Conservation (phyloP, 1,140 invertebrate genomes). For the Apis cerana region DNA sequence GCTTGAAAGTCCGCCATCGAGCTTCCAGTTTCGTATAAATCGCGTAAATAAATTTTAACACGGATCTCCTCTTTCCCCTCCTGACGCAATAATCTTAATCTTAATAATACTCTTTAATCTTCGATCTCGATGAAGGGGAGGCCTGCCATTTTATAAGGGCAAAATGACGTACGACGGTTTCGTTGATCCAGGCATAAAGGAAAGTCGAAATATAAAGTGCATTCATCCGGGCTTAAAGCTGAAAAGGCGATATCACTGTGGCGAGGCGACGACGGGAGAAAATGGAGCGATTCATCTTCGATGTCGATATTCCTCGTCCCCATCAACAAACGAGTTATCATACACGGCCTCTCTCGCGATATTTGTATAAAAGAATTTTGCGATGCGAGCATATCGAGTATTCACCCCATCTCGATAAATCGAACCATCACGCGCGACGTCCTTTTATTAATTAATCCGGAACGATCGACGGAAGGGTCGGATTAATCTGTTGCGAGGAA, state of each 20-base stretch:
- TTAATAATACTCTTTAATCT: no score
- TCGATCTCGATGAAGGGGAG: no score
- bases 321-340: background rate
- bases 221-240: background rate
- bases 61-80: background rate
- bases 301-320: background rate
- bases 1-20: slow-evolving; percentile 26
- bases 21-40: slow-evolving; percentile 29
- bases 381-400: no score
- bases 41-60: slow-evolving; percentile 38
- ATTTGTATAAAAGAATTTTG: no score
- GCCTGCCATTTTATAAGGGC: background rate
- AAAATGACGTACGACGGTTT: background rate
- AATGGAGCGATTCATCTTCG: slow-evolving; percentile 11
- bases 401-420: no score
- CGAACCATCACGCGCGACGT: no score
- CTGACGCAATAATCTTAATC: no score
- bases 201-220: slow-evolving; percentile 30
- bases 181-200: background rate
- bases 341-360: no score
- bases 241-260: slow-evolving; percentile 5
- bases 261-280: background rate
- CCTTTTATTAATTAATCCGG: no score
- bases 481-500: no score
- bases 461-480: no score